These are phyloP conservation scores for Phallusia fumigata DNA, from an alignment of 23 tunicate genomes.

Conservation along the genomic window DNA sequence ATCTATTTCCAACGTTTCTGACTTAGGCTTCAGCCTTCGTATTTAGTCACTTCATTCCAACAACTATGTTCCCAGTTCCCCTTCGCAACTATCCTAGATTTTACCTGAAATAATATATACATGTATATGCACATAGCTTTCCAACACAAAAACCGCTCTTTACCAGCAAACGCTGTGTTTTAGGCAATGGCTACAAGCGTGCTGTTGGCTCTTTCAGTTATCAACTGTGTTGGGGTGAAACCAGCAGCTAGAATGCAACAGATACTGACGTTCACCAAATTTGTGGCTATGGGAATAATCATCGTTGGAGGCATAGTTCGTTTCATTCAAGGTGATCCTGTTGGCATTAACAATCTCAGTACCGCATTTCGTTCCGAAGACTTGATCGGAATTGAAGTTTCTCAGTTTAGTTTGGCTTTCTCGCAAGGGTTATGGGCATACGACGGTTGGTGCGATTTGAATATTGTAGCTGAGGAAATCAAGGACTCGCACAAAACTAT, in stretches of 20 bases:
- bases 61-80: too few relatives aligned
- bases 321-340: conserved; percentile 31
- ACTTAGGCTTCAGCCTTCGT: too few relatives aligned
- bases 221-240: conserved; percentile 49
- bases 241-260: conserved; percentile 38
- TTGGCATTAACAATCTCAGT: conserved; percentile 43
- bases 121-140: too few relatives aligned
- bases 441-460: conserved; percentile 71
- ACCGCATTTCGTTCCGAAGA: conserved; percentile 45
- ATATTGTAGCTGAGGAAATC: conserved; percentile 63
- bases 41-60: too few relatives aligned
- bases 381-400: conserved; percentile 39
- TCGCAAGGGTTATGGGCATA: conserved; percentile 78
- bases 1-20: too few relatives aligned
- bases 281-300: conserved; percentile 63
- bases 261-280: conserved; percentile 49
- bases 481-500: conserved; percentile 51
- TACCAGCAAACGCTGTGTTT: too few relatives aligned
- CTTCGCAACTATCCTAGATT: too few relatives aligned
- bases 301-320: conserved; percentile 63
- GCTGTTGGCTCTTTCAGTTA: conserved; percentile 4
- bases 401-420: conserved; percentile 62
- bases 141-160: too few relatives aligned
- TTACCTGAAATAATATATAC: too few relatives aligned
- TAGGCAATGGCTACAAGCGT: neutral